Base-by-base conservation (phyloP, 1,140 invertebrate species). In the Myzus persicae region DNA sequence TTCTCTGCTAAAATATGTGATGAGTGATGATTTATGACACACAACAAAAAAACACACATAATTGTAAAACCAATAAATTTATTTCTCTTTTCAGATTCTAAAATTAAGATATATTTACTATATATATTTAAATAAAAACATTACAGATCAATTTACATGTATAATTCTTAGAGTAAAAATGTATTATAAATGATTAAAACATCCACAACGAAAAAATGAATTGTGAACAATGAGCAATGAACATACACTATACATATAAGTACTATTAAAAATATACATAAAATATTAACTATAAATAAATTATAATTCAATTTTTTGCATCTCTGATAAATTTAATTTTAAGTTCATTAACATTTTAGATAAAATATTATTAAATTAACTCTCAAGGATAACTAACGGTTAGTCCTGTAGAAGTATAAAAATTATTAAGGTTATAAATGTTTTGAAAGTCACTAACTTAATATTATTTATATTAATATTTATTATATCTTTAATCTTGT, bases 61-160 rank as follows among this genome's bases (percentile, higher is more conserved):
- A 24, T 51, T 22, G 20, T 51, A 51, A 51, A 51, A 51, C 22
- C 4, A 51, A 51, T 22, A 22, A 51, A 51, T 51, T 22, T 22
- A 51, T 51, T 51, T 20, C 20, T 51, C 0, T 22, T 67, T 67
- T 24, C n/a, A n/a, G n/a, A n/a, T n/a, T n/a, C 14, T 38, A 51
- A 89, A 90, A 8, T 14, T 38, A 88, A 88, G 31, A 48, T 22
- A 88, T n/a, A n/a, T 67, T 44, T 46, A 88, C 22, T 36, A 81
- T 18, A 36, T 46, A 36, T 46, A 46, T 88, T 36, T 88, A 48
- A 48, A 46, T 88, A 88, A 48, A 59, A 90, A 42, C 38, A 90
- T 59, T 42, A 67, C 89, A 90, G 89, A 67, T 90, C 51, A 67
- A 90, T 67, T 42, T 44, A 67, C 38, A n/a, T 90, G 31, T 42